Conservation (phyloP, 2,888 invertebrate genomes). For the Xanthostigma xanthostigma region DNA sequence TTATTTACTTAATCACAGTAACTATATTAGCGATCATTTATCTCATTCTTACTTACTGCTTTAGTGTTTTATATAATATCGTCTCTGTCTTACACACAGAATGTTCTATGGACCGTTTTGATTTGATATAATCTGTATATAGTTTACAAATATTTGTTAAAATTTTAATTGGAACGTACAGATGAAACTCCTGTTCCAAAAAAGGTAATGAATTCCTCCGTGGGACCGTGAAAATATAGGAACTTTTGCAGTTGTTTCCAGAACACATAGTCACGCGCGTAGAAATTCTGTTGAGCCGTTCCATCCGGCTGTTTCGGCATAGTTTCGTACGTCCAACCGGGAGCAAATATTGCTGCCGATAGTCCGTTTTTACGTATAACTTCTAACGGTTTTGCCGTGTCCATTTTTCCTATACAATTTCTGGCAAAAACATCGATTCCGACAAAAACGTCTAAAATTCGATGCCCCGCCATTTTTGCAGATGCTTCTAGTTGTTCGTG, state of each 20-base stretch:
- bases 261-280: slow-evolving; percentile 51
- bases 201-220: slow-evolving; percentile 50
- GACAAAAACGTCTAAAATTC: slow-evolving; percentile 64
- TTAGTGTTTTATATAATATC: too few relatives aligned
- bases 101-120: too few relatives aligned
- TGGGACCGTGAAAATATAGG: slow-evolving; percentile 51
- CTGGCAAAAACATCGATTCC: slow-evolving; percentile 93
- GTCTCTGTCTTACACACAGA: too few relatives aligned
- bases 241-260: slow-evolving; percentile 61
- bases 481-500: slow-evolving; percentile 43
- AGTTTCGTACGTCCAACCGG: slow-evolving; percentile 86
- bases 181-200: slow-evolving; percentile 68
- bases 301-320: slow-evolving; percentile 19
- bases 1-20: too few relatives aligned
- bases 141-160: too few relatives aligned
- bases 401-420: slow-evolving; percentile 60
- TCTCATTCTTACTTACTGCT: too few relatives aligned
- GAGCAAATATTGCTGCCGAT: slow-evolving; percentile 88
- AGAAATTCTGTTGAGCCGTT: slow-evolving; percentile 30
- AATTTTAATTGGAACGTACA: too few relatives aligned
- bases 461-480: slow-evolving; percentile 29
- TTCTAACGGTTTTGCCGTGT: slow-evolving; percentile 37
- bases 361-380: slow-evolving; percentile 45
- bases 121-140: too few relatives aligned
- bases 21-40: too few relatives aligned